A percentile compares a stretch with the other conserved stretches of the same genome.
Evolutionary conservation across 2,888 invertebrate genomes (phyloP).

Genomic region (Rhopalosiphum nymphaeae): DNA sequence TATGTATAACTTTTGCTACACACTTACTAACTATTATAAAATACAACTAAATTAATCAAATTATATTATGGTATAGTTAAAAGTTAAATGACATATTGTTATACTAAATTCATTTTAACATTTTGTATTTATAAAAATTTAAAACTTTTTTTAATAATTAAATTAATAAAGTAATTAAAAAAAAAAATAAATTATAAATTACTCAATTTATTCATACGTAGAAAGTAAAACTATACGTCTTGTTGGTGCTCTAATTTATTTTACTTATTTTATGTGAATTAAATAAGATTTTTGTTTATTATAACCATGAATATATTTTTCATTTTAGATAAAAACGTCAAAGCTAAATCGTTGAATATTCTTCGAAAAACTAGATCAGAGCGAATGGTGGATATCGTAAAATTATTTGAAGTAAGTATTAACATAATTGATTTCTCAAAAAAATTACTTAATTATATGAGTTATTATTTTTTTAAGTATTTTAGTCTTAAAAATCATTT

Average conservation of each 20-base stretch:
- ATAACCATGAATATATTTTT: neutral
- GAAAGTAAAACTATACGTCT: neutral
- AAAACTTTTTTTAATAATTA: neutral
- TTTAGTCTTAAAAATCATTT: neutral
- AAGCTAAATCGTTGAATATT: slow-evolving; percentile 58
- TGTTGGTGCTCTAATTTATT: neutral
- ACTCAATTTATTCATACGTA: too few relatives aligned
- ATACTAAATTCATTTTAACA: too few relatives aligned
- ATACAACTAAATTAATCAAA: neutral
- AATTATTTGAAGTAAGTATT: slow-evolving; percentile 57
- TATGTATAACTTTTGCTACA: neutral
- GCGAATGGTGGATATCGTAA: slow-evolving; percentile 50
- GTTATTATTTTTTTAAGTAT: neutral
- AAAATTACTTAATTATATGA: neutral
- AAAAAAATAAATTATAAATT: too few relatives aligned
- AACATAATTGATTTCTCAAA: neutral
- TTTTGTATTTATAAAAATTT: neutral
- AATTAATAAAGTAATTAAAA: too few relatives aligned
- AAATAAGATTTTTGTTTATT: neutral
- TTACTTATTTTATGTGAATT: neutral
- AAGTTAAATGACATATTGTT: neutral
- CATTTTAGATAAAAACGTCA: slow-evolving; percentile 58
- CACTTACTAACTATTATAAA: neutral
- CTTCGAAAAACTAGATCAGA: slow-evolving; percentile 58
- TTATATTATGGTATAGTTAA: neutral